Percentiles rank a stretch among this genome's conserved stretches.
These are phyloP conservation scores for Spea bombifrons DNA, from an alignment of 2,113 vertebrate species.

Conservation along the genomic window DNA sequence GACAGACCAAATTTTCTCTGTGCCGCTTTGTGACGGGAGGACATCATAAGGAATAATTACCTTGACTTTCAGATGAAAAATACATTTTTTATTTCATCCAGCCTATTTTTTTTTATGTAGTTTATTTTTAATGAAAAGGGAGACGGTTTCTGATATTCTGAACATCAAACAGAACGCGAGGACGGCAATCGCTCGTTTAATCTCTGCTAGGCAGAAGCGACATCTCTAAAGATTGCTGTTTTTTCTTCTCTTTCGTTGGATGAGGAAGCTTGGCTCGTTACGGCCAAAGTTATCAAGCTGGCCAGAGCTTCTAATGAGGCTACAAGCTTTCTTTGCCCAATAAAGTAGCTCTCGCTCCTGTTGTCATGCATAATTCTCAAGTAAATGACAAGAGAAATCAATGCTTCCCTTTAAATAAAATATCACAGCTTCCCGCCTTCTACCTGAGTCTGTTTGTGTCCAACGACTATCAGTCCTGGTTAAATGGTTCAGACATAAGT, in stretches of 20 bases:
- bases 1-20: neutral
- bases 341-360: neutral
- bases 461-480: too few species aligned
- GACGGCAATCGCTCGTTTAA: constrained; percentile 66
- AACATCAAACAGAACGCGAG: constrained; percentile 62
- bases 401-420: constrained; percentile 32
- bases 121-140: constrained; percentile 70
- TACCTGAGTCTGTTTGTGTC: too few species aligned
- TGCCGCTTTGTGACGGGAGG: neutral
- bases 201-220: constrained; percentile 59
- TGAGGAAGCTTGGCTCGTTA: constrained; percentile 7
- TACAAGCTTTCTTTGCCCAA: constrained; percentile 2
- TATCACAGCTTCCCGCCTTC: constrained; percentile 14
- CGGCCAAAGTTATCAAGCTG: neutral
- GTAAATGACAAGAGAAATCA: constrained; percentile 22
- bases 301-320: neutral
- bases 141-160: constrained; percentile 58
- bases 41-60: constrained; percentile 65
- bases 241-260: neutral
- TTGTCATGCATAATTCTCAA: neutral
- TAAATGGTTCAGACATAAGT: too few species aligned
- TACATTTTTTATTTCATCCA: constrained; percentile 57
- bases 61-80: constrained; percentile 65
- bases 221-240: constrained; percentile 2
- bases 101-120: constrained; percentile 45